Conservation (phyloP, 2,113 vertebrate species). For the Otolemur garnettii region DNA sequence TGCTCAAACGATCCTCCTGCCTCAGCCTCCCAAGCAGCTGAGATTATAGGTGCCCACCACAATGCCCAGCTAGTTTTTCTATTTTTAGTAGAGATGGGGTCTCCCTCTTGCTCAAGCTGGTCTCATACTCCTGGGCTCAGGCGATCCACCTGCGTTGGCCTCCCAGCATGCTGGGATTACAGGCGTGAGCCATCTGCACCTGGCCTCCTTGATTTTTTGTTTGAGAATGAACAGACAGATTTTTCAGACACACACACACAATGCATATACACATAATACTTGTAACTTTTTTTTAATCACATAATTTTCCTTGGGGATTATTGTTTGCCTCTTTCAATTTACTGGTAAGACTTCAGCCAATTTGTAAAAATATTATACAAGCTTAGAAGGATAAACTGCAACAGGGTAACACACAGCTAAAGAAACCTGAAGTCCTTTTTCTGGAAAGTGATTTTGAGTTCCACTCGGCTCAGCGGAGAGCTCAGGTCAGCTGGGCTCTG, state of each 20-base stretch:
- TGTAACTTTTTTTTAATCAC: neutral
- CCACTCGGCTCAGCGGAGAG: neutral
- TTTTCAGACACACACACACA: neutral
- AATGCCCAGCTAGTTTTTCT: too few relatives aligned
- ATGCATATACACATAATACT: neutral
- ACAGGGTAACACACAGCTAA: neutral
- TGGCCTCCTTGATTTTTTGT: neutral
- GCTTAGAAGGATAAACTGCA: neutral
- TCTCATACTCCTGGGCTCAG: too few relatives aligned
- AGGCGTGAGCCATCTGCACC: too few relatives aligned
- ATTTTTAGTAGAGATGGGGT: too few relatives aligned
- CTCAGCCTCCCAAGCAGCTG: too few relatives aligned
- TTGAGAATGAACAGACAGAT: neutral
- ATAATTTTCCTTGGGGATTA: neutral
- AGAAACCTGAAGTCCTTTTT: neutral
- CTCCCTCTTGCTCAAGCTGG: too few relatives aligned
- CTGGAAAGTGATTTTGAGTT: constrained; percentile 40
- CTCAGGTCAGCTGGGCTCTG: neutral
- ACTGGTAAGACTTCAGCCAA: neutral
- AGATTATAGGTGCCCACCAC: too few relatives aligned
- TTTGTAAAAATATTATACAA: neutral
- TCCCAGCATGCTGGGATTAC: too few relatives aligned
- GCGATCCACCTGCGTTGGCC: too few relatives aligned
- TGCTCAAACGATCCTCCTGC: too few relatives aligned
- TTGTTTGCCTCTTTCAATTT: constrained; percentile 3